These are phyloP conservation scores for Incurvaria masculella DNA, from an alignment of 2,888 invertebrate species.

Conservation along the genomic window DNA sequence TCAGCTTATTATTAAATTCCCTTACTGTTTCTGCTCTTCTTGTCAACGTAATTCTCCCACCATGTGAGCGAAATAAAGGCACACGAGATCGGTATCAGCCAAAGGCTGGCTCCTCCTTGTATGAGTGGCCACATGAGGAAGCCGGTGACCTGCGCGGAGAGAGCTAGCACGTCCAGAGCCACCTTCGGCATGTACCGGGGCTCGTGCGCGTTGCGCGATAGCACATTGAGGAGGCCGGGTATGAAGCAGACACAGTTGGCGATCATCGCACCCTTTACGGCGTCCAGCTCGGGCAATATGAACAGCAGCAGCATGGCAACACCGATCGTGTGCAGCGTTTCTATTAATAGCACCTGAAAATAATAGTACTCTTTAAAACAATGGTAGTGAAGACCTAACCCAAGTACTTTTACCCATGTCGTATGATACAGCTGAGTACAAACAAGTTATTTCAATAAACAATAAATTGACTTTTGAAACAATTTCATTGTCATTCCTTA, in stretches of 20 bases:
- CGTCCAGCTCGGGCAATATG: constrained; percentile 77
- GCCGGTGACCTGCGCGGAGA: constrained; percentile 63
- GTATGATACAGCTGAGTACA: too few relatives aligned
- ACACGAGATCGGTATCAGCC: constrained; percentile 63
- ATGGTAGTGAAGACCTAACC: too few relatives aligned
- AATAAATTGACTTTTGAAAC: too few relatives aligned
- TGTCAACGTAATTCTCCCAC: constrained; percentile 79
- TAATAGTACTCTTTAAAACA: too few relatives aligned
- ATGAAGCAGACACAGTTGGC: constrained; percentile 81
- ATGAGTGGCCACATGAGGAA: constrained; percentile 67
- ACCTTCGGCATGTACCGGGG: constrained; percentile 35
- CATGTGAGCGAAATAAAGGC: constrained; percentile 71
- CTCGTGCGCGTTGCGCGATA: constrained; percentile 34
- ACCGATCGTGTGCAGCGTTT: constrained; percentile 76
- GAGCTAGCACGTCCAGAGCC: constrained; percentile 56
- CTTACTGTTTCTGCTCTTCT: constrained; percentile 20
- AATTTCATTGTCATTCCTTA: too few relatives aligned
- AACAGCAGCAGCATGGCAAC: constrained; percentile 70
- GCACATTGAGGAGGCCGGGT: constrained; percentile 71
- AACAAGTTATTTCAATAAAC: too few relatives aligned
- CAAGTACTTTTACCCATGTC: too few relatives aligned
- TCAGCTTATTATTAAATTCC: too few relatives aligned
- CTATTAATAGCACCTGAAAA: constrained; percentile 64
- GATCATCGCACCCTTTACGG: constrained; percentile 78
- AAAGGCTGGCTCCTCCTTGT: constrained; percentile 45